Evolutionary conservation across 2,888 invertebrate species (phyloP), one percentile per base, ranked within the genome.

Genomic region (Campaea margaritaria): DNA sequence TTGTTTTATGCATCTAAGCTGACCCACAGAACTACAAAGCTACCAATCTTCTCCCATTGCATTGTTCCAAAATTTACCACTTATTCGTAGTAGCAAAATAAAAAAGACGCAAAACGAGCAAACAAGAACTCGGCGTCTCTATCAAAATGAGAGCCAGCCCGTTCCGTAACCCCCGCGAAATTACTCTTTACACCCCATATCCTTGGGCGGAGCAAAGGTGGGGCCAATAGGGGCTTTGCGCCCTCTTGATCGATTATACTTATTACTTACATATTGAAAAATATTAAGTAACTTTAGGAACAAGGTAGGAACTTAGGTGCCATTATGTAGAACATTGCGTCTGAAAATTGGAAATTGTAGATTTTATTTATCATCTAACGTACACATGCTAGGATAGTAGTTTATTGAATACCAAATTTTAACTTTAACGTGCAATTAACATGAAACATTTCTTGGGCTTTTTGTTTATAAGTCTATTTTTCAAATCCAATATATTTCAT

Each of bases 181-280:
- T 75, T 70, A 71, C 73, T 69, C 70, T 79, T 75, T 70, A 72
- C 80, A 78, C 70, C 66, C 64, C 71, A 60, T 51, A 51, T 50
- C 31, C 21, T 34, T 21, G 60, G 28, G 38, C 50, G 46, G 15
- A 55, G n/a, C 38, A 9, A 60, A 36, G 54, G 34, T 21, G 21
- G 45, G 21, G 36, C 15, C 21, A 38, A 41, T 21, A 27, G 45
- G 50, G 51, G 34, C 0, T 21, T 21, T 9, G 5, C 27, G 4
- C 28, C 44, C 21, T 21, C 21, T 21, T 21, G 21, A 5, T 21
- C 21, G 21, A 21, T 21, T 21, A 21, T 21, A 3, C 21, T 3
- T 21, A 21, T 21, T 21, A n/a, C n/a, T n/a, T n/a, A n/a, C 5
- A 21, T 21, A 21, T 3, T 21, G 21, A 3, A 2, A 21, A 21